These are phyloP conservation scores for Acrocephalus scirpaceus DNA, from an alignment of 2,797 vertebrate genomes.

Conservation along the genomic window DNA sequence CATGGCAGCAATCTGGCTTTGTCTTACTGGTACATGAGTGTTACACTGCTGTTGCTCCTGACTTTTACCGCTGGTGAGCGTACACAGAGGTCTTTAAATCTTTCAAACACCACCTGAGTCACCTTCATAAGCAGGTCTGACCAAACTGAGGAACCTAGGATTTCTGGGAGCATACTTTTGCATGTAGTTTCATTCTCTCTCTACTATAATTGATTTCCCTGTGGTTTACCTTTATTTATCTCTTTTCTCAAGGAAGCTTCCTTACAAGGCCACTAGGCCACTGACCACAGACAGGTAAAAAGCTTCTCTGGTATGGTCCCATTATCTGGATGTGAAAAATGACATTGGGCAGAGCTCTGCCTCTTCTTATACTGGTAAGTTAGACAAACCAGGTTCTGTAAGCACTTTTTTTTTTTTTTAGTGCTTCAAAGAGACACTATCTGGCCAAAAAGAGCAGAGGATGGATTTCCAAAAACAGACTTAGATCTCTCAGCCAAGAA, in stretches of 20 bases:
- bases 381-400: slow-evolving; percentile 54
- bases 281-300: background rate
- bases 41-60: background rate
- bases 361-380: slow-evolving; percentile 37
- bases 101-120: background rate
- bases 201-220: background rate
- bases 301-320: background rate
- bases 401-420: slow-evolving; percentile 17
- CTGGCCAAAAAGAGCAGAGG: slow-evolving; percentile 54
- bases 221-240: background rate
- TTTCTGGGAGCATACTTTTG: background rate
- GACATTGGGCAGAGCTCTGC: background rate
- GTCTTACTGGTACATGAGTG: rapidly evolving
- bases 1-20: background rate
- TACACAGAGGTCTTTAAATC: background rate
- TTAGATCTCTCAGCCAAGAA: slow-evolving; percentile 64
- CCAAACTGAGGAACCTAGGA: background rate
- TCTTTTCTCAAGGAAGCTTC: background rate
- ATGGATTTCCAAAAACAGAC: slow-evolving; percentile 71
- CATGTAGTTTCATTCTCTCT: background rate
- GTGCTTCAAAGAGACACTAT: slow-evolving; percentile 73
- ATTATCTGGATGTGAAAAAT: slow-evolving; percentile 50
- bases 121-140: background rate
- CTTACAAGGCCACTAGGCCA: background rate
- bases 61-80: background rate